phyloP scores from a whole-genome alignment of 2,797 vertebrate genomes.

The Ceryle rudis region DNA sequence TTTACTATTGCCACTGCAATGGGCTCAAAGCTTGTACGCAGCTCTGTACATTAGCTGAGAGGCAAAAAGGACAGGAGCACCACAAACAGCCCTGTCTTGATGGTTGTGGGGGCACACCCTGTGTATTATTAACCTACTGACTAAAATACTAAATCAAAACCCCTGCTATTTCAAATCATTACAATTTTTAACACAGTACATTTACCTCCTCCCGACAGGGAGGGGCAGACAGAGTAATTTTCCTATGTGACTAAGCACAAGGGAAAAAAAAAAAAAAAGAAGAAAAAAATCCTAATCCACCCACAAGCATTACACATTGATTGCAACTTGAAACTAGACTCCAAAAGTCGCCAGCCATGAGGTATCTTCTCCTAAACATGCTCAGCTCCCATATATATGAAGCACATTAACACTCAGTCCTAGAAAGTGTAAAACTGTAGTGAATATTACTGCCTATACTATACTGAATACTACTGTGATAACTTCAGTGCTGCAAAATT shows the following conservation, averaged over 20 bases:
- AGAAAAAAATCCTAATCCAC: neutral
- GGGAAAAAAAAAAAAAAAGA: neutral
- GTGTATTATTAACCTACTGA: neutral
- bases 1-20: neutral
- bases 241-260: neutral
- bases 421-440: neutral
- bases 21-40: neutral
- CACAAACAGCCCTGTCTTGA: neutral
- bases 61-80: neutral
- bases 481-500: neutral
- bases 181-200: neutral
- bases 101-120: neutral
- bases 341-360: neutral
- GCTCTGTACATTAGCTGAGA: neutral
- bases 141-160: neutral
- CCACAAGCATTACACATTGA: neutral
- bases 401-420: neutral
- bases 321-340: neutral
- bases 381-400: neutral
- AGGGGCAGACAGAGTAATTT: neutral
- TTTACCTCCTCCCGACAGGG: neutral
- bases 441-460: neutral
- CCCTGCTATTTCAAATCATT: neutral
- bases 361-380: neutral
- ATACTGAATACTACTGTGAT: neutral